Evolutionary conservation across 2,888 invertebrate species (phyloP), one percentile per base, ranked within the genome.

Genomic region (Copidosoma aretas): DNA sequence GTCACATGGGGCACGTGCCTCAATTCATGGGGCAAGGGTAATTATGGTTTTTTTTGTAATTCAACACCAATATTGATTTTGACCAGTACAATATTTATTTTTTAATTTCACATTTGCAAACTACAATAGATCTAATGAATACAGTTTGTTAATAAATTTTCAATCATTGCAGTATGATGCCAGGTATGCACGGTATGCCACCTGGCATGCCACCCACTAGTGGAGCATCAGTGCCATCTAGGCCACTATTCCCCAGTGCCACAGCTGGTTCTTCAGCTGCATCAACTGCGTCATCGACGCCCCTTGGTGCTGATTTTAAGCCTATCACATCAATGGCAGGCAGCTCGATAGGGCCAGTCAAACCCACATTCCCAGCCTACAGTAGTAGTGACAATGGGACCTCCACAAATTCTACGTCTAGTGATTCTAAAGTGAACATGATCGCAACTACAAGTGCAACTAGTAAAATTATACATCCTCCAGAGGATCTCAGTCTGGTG

Each of bases 401-500:
- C 10, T 84, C 84, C 60, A 86, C 86, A 76, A 86, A 85, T 72
- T 86, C 86, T 77, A 86, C 85, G 72, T 85, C 84, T 1, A 85
- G 84, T 70, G 85, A 84, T 61, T 81, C 82, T 39, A 86, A 86
- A 76, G 84, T 85, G 32, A 84, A 84, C 71, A 87, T 91, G 12
- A 91, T 93, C 62, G 91, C 90, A 17, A 89, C 92, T n/a, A 91
- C 92, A 10, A 92, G 93, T 54, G 91, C 94, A 10, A 91, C 93
- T 51, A 93, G 94, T 79, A 92, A 93, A 85, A 97, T 97, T 67
- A 89, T 97, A 75, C 97, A 97, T 84, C 97, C 97, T 0, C 91
- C 94, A 0, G 97, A 97, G 83, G 95, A 96, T 84, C 90, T 95
- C 64, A 97, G 97, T 41, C 78, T 90, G 84, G 89, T 87, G 78